phyloP scores from a whole-genome alignment of 2,888 invertebrate genomes.

The Helobdella robusta region DNA sequence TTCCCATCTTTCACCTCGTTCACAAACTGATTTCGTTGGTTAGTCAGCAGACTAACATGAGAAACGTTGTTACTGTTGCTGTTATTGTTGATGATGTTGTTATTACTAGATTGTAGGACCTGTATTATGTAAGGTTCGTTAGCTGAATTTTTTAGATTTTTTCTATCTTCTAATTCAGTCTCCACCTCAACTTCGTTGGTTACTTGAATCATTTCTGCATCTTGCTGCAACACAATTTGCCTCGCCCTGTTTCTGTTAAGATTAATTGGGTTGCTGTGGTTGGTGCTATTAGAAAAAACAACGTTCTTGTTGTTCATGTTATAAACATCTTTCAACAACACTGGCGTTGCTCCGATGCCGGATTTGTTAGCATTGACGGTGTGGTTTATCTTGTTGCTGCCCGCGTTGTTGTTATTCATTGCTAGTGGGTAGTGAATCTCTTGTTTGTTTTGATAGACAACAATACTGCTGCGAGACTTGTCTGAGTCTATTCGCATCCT shows the following conservation, averaged over 20 bases:
- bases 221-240: background rate
- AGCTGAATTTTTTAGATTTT: background rate
- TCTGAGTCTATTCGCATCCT: no score
- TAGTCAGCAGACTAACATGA: background rate
- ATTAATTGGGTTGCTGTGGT: no score
- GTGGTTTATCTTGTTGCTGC: background rate
- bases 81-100: constrained; percentile 7
- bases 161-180: constrained; percentile 5
- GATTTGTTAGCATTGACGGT: background rate
- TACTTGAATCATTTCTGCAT: constrained; percentile 11
- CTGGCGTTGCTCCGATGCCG: background rate
- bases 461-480: background rate
- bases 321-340: background rate
- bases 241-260: background rate
- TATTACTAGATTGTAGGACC: constrained; percentile 2
- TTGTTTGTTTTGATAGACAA: background rate
- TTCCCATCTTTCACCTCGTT: constrained; percentile 17
- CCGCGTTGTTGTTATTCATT: background rate
- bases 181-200: constrained; percentile 21
- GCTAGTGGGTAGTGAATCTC: constrained; percentile 8
- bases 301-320: background rate
- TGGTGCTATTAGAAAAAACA: no score
- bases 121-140: constrained; percentile 10
- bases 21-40: background rate
- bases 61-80: background rate